Conservation (phyloP, 2,797 vertebrate species). For the Aulostomus chinensis region DNA sequence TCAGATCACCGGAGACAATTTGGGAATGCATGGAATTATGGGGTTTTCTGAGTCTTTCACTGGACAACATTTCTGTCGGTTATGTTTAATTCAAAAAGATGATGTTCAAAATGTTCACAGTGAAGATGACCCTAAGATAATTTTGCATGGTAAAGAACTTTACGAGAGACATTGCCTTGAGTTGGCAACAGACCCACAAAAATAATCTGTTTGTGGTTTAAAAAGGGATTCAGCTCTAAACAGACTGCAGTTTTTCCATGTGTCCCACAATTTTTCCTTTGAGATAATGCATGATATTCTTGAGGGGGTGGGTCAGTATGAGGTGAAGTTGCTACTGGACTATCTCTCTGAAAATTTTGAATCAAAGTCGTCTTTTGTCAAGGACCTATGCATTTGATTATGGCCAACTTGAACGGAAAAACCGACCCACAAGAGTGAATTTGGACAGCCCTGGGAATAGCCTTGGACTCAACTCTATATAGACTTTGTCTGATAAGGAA, state of each 20-base stretch:
- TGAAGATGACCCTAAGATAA: constrained; percentile 3
- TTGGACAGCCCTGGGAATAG: neutral
- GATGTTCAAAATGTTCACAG: constrained; percentile 1
- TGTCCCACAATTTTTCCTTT: constrained; percentile 2
- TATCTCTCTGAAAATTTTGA: neutral
- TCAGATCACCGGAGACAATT: constrained; percentile 1
- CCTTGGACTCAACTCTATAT: neutral
- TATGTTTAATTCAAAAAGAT: neutral
- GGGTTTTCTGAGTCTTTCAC: neutral
- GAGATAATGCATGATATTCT: constrained; percentile 18
- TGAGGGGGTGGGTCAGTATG: constrained; percentile 16
- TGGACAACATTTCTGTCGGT: neutral
- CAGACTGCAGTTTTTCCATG: neutral
- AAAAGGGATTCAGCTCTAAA: neutral
- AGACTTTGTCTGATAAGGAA: neutral
- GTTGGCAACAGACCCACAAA: neutral
- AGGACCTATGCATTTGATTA: constrained; percentile 5
- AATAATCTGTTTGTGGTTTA: neutral
- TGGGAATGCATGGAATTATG: neutral
- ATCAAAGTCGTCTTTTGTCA: neutral
- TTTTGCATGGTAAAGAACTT: neutral
- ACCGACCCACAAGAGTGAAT: neutral
- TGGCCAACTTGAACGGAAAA: neutral
- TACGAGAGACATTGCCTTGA: constrained; percentile 2
- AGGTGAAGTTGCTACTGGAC: neutral